Evolutionary conservation across 2,113 vertebrate species (phyloP).

Genomic region (Rhineura floridana): DNA sequence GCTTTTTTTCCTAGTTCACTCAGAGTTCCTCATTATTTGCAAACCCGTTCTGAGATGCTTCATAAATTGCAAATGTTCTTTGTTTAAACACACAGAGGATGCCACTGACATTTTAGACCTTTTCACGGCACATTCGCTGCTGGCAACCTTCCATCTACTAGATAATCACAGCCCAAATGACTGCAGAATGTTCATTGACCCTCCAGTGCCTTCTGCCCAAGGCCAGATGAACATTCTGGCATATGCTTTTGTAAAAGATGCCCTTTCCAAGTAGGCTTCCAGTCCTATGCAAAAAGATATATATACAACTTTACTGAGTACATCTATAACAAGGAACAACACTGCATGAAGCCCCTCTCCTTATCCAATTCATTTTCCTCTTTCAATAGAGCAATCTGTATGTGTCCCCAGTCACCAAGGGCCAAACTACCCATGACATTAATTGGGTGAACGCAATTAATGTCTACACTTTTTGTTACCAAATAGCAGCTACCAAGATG

Average conservation of each 20-base stretch:
- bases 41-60: constrained; percentile 32
- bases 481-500: background rate
- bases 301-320: background rate
- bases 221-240: constrained; percentile 49
- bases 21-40: constrained; percentile 38
- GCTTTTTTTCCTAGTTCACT: constrained; percentile 13
- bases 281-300: constrained; percentile 13
- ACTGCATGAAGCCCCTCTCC: constrained; percentile 4
- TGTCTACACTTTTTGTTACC: background rate
- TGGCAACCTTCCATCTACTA: constrained; percentile 41
- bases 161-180: constrained; percentile 44
- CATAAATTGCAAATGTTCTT: constrained; percentile 44
- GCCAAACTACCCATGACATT: background rate
- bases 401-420: background rate
- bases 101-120: constrained; percentile 27
- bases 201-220: constrained; percentile 31
- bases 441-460: background rate
- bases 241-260: constrained; percentile 24
- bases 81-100: constrained; percentile 48
- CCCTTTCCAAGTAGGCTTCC: constrained; percentile 48
- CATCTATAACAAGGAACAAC: constrained; percentile 1
- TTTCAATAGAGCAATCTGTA: background rate
- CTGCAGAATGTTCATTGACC: constrained; percentile 34
- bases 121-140: constrained; percentile 13
- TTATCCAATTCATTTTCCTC: constrained; percentile 9